These are phyloP conservation scores for Halichoerus grypus DNA, from an alignment of 2,113 vertebrate genomes.

Conservation along the genomic window DNA sequence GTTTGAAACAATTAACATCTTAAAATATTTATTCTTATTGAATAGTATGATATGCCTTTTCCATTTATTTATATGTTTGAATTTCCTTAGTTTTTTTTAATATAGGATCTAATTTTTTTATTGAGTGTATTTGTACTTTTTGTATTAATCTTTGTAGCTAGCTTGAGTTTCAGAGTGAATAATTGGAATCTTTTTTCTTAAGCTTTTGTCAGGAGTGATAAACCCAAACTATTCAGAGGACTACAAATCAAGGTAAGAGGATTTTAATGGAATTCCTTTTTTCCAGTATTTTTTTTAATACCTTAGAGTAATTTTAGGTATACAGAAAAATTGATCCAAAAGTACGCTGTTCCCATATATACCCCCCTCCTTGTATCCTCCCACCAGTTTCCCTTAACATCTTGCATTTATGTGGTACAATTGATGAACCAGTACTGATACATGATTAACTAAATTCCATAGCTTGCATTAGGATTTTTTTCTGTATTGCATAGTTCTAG, in stretches of 20 bases:
- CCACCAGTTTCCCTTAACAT: neutral
- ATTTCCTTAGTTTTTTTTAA: conserved; percentile 26
- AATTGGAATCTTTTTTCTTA: conserved; percentile 60
- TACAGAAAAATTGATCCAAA: neutral
- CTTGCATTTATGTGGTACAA: neutral
- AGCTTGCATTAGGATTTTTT: neutral
- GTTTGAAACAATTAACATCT: conserved; percentile 45
- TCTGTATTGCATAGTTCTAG: neutral
- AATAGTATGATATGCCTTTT: neutral
- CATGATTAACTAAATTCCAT: neutral
- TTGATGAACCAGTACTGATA: neutral
- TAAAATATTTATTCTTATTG: conserved; percentile 49
- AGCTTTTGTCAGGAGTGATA: conserved; percentile 99
- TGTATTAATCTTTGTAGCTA: neutral
- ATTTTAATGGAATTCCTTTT: neutral
- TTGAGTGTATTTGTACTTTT: conserved; percentile 21
- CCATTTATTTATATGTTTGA: neutral
- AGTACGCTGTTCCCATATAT: neutral
- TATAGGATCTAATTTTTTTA: neutral
- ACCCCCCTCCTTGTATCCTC: neutral
- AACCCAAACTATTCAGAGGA: conserved; percentile 98
- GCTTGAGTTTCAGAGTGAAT: conserved; percentile 20
- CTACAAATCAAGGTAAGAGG: conserved; percentile 97
- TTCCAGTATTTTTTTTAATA: neutral
- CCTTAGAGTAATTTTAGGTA: neutral